These are phyloP conservation scores for Pygoscelis antarcticus DNA, from an alignment of 2,113 vertebrate genomes.

Conservation along the genomic window DNA sequence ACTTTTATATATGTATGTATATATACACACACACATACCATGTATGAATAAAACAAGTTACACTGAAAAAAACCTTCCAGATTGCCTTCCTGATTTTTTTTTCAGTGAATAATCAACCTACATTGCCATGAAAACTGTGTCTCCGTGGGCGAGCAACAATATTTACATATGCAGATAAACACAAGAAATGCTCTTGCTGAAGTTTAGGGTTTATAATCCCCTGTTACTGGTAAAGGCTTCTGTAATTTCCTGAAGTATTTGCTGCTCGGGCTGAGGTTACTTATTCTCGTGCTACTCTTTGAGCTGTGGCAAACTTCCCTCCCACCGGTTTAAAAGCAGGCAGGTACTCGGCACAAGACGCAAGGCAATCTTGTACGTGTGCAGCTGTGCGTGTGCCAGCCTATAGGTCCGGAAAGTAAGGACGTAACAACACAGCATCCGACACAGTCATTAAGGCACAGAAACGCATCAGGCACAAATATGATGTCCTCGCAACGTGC, in stretches of 20 bases:
- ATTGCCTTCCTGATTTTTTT: neutral
- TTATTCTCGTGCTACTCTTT: neutral
- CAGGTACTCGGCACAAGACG: neutral
- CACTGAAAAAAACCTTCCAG: neutral
- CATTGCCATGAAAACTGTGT: neutral
- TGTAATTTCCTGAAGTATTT: neutral
- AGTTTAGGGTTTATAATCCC: neutral
- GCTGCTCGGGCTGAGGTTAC: neutral
- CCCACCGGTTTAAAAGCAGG: rapidly evolving
- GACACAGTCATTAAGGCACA: neutral
- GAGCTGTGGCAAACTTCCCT: neutral
- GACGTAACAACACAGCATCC: neutral
- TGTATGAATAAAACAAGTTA: neutral
- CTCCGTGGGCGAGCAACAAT: neutral
- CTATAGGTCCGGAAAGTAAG: rapidly evolving
- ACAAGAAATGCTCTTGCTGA: neutral
- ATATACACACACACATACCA: neutral
- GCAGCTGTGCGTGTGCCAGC: neutral
- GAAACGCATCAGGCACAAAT: neutral
- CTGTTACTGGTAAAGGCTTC: neutral
- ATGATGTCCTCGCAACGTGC: rapidly evolving
- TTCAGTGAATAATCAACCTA: neutral
- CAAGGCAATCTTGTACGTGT: rapidly evolving
- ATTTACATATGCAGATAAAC: neutral
- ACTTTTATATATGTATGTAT: neutral